phyloP scores from a whole-genome alignment of 2,888 invertebrate species.

The Catocala sponsa region DNA sequence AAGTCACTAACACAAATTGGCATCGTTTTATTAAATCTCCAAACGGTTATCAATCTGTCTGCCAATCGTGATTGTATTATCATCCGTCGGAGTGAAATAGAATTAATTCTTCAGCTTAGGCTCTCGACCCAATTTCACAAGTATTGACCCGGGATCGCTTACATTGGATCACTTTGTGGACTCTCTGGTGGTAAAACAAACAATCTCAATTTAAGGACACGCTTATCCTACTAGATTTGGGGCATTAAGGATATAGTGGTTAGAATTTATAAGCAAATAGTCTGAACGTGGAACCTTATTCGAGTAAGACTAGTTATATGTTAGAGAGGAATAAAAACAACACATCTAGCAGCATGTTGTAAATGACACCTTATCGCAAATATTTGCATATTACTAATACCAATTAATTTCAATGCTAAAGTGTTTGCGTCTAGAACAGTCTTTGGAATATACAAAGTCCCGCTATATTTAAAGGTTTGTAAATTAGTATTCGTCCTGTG shows the following conservation, averaged over 20 bases:
- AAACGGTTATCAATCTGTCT: background rate
- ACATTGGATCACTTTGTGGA: background rate
- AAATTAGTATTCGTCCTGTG: too few species aligned
- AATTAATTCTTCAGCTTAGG: slow-evolving; percentile 5
- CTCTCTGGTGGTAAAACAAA: slow-evolving; percentile 1
- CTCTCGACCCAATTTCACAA: background rate
- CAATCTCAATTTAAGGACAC: background rate
- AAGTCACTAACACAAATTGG: background rate
- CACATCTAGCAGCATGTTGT: too few species aligned
- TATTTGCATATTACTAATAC: too few species aligned
- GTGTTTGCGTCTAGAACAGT: too few species aligned
- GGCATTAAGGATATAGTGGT: background rate
- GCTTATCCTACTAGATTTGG: background rate
- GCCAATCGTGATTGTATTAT: slow-evolving; percentile 1
- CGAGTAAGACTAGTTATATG: too few species aligned
- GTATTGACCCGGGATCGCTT: background rate
- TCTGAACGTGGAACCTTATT: too few species aligned
- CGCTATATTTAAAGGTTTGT: too few species aligned
- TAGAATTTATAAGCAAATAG: too few species aligned
- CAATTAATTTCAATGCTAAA: too few species aligned
- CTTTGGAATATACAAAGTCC: too few species aligned
- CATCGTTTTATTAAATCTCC: background rate
- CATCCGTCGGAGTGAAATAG: background rate
- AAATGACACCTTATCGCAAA: too few species aligned
- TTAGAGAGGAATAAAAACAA: too few species aligned